Evolutionary conservation across 1,140 invertebrate genomes (phyloP), one percentile per base, ranked within the genome.

Genomic region (Adelges cooleyi): DNA sequence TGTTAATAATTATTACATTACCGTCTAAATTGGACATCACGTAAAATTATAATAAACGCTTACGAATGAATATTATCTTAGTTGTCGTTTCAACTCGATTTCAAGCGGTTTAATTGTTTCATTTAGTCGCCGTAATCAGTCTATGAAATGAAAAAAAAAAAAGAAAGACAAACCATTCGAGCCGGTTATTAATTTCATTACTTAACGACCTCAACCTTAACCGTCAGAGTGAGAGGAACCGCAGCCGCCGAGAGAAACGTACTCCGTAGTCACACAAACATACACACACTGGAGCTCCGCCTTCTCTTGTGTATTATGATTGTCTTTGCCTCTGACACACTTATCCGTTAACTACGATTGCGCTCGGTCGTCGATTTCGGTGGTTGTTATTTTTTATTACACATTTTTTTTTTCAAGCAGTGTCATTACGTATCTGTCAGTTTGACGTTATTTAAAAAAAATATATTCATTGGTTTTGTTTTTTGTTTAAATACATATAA

Each of bases 121-220:
- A n/a, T n/a, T n/a, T n/a, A n/a, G n/a, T n/a, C n/a, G n/a, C n/a
- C n/a, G 29, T 33, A 33, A 33, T 33, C 29, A 11, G 29, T 33
- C 29, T 33, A 33, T 11, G 29, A 33, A 33, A n/a, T n/a, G n/a
- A n/a, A n/a, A n/a, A n/a, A 38, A 38, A 13, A 38, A 56, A 59
- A 59, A 29, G 54, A 46, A 46, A 46, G 54, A 62, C 29, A 11
- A n/a, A n/a, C n/a, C n/a, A 25, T 29, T 29, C 11, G 29, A 6
- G 42, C 29, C 40, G 42, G 25, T 46, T 46, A 29, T 29, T 29
- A 62, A 48, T 46, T 29, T 46, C 54, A 46, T 62, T 62, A 46
- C 54, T 33, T 46, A 29, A 62, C 40, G 54, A 62, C 54, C 54
- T 62, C 54, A 62, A 62, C 54, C 54, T 62, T 62, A 62, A 62